Evolutionary conservation across 2,888 invertebrate genomes (phyloP).

Genomic region (Campoplex capitator): DNA sequence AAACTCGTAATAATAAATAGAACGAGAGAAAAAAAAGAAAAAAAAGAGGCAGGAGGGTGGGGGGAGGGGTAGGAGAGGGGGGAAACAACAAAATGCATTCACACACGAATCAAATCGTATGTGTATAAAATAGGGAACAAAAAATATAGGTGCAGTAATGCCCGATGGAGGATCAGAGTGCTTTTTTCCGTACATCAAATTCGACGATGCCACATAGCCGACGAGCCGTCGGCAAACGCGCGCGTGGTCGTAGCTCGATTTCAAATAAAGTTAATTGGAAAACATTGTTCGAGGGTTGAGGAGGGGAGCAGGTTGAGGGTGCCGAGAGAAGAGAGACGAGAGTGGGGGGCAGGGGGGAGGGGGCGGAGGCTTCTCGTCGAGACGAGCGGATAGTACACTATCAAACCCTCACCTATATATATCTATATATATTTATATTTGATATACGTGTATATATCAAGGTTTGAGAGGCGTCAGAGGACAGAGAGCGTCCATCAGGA

Average conservation of each 20-base stretch:
- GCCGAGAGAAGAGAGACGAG: conserved; percentile 54
- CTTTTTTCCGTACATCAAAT: conserved; percentile 73
- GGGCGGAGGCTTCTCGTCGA: conserved; percentile 59
- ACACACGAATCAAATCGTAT: conserved; percentile 5
- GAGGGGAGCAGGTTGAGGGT: conserved; percentile 13
- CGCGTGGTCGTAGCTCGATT: conserved; percentile 77
- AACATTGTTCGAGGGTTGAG: conserved; percentile 77
- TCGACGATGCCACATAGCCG: conserved; percentile 68
- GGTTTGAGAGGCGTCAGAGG: conserved; percentile 56
- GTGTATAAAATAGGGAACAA: not conserved
- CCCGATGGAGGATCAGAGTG: conserved; percentile 69
- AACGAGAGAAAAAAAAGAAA: conserved; percentile 26
- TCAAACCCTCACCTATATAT: not conserved
- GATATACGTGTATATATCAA: conserved; percentile 1
- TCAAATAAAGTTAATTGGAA: conserved; percentile 83
- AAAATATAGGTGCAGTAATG: conserved; percentile 57
- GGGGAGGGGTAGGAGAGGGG: too few relatives aligned
- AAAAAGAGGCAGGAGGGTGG: not conserved
- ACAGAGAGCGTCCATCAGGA: conserved; percentile 26
- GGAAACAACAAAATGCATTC: not conserved
- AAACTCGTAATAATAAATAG: conserved; percentile 55
- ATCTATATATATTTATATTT: not conserved
- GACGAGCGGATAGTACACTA: conserved; percentile 43
- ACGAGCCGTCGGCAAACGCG: conserved; percentile 71
- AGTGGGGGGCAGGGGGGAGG: conserved; percentile 32